phyloP scores from a whole-genome alignment of 2,797 vertebrate genomes.

The Chromis chromis region DNA sequence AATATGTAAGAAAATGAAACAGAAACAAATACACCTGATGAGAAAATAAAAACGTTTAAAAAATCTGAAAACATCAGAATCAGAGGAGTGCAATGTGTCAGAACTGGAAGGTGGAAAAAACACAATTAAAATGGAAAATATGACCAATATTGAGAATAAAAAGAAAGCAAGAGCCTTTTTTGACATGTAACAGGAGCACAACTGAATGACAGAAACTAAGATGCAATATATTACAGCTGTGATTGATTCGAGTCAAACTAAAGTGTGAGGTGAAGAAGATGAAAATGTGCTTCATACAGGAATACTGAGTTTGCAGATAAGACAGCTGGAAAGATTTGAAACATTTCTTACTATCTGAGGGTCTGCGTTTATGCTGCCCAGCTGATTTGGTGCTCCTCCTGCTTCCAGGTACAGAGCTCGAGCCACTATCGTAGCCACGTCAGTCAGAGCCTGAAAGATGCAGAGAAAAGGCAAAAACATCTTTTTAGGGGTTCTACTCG shows the following conservation, averaged over 20 bases:
- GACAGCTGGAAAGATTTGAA: background rate
- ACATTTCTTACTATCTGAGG: constrained; percentile 82
- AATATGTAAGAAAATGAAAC: too few species aligned
- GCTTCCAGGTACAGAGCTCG: constrained; percentile 89
- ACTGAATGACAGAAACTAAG: too few species aligned
- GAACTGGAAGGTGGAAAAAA: too few species aligned
- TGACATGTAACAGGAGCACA: too few species aligned
- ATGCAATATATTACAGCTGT: background rate
- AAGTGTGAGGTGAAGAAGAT: background rate
- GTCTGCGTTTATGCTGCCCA: constrained; percentile 83
- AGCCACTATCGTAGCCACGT: constrained; percentile 89
- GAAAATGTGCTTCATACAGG: background rate
- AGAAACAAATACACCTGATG: background rate
- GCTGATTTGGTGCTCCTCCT: constrained; percentile 76
- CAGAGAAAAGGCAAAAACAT: background rate
- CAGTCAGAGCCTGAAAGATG: constrained; percentile 85
- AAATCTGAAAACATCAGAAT: too few species aligned
- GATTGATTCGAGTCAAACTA: background rate
- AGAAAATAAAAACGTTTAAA: background rate
- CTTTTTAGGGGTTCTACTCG: too few species aligned
- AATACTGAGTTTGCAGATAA: background rate
- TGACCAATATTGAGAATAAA: too few species aligned
- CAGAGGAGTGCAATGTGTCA: too few species aligned
- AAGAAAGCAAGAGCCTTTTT: too few species aligned
- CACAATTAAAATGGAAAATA: too few species aligned